These are phyloP conservation scores for Orthosia gracilis DNA, from an alignment of 2,888 invertebrate species.

Conservation along the genomic window DNA sequence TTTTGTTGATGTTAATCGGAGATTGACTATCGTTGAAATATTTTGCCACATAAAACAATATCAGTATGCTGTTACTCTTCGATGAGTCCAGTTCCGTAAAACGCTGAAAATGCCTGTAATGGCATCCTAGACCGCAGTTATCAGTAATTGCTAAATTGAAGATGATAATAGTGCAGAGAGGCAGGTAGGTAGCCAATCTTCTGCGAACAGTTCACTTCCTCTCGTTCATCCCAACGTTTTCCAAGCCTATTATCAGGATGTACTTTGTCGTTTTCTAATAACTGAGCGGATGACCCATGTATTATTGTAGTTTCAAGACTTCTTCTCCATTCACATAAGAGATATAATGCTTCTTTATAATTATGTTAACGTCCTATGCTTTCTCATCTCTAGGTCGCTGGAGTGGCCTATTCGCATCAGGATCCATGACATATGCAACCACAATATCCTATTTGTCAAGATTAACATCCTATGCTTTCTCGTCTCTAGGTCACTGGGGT, in stretches of 20 bases:
- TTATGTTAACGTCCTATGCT: slow-evolving; percentile 1
- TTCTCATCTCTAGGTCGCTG: slow-evolving; percentile 29
- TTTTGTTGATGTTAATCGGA: slow-evolving; percentile 61
- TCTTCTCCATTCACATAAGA: slow-evolving; percentile 9
- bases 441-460: slow-evolving; percentile 10
- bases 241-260: slow-evolving; percentile 35
- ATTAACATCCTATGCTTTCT: slow-evolving; percentile 6
- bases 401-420: slow-evolving; percentile 1
- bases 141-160: slow-evolving; percentile 51
- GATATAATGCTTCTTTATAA: slow-evolving; percentile 27
- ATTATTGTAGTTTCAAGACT: neutral
- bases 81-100: slow-evolving; percentile 1
- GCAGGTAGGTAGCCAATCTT: slow-evolving; percentile 29
- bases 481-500: slow-evolving; percentile 30
- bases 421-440: neutral
- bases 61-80: slow-evolving; percentile 14
- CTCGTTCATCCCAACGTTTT: slow-evolving; percentile 19
- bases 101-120: slow-evolving; percentile 8
- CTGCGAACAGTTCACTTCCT: slow-evolving; percentile 29
- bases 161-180: slow-evolving; percentile 29
- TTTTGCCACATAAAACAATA: slow-evolving; percentile 16
- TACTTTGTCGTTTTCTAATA: slow-evolving; percentile 39
- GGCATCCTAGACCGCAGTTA: slow-evolving; percentile 35
- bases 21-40: slow-evolving; percentile 38
- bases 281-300: slow-evolving; percentile 7